These are phyloP conservation scores for Neogobius melanostomus DNA, from an alignment of 2,113 vertebrate species.

Conservation along the genomic window DNA sequence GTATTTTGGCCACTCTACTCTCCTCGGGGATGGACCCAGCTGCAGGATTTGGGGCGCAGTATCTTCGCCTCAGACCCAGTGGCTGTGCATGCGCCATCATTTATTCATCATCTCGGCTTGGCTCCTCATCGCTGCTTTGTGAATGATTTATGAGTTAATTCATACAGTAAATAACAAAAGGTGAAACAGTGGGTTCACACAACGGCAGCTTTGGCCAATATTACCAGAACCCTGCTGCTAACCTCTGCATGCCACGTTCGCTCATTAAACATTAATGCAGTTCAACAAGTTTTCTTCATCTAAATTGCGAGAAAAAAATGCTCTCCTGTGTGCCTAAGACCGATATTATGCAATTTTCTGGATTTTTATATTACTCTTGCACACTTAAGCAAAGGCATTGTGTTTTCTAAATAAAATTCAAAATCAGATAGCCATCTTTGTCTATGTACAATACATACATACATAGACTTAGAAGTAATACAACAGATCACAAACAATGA, in stretches of 20 bases:
- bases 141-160: conserved; percentile 68
- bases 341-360: too few species aligned
- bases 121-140: conserved; percentile 46
- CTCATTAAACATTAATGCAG: conserved; percentile 49
- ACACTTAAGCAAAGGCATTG: too few species aligned
- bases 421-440: too few species aligned
- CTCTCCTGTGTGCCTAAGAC: background rate
- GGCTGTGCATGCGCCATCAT: conserved; percentile 35
- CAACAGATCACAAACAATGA: too few species aligned
- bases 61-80: conserved; percentile 11
- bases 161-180: conserved; percentile 61
- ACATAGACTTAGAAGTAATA: too few species aligned
- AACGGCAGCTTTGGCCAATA: conserved; percentile 36
- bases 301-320: conserved; percentile 19
- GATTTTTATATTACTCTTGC: too few species aligned
- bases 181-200: conserved; percentile 29
- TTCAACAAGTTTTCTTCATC: conserved; percentile 1
- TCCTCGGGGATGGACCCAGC: too few species aligned
- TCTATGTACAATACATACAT: too few species aligned
- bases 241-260: conserved; percentile 31
- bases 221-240: conserved; percentile 23
- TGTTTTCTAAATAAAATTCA: too few species aligned
- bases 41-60: background rate
- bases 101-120: conserved; percentile 50
- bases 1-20: too few species aligned